Conservation (phyloP, 2,888 invertebrate species). For the Xestobium rufovillosum region DNA sequence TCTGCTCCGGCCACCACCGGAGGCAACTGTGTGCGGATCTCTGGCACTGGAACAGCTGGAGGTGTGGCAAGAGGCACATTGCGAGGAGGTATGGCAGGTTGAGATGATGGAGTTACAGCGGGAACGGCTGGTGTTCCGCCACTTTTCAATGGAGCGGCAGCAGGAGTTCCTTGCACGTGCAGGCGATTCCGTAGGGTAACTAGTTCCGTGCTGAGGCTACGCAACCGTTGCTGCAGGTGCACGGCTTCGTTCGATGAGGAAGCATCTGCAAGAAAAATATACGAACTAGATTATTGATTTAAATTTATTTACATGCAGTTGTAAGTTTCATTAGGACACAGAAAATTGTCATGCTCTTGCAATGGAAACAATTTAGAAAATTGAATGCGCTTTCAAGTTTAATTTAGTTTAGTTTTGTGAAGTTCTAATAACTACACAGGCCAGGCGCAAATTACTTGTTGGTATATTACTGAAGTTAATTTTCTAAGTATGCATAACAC, state of each 20-base stretch:
- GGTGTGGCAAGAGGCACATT: slow-evolving; percentile 24
- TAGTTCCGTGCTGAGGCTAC: slow-evolving; percentile 84
- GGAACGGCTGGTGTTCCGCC: slow-evolving; percentile 29
- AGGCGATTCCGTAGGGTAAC: slow-evolving; percentile 84
- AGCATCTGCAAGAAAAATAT: slow-evolving; percentile 65
- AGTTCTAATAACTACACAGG: no score
- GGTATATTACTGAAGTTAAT: no score
- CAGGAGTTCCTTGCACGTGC: slow-evolving; percentile 60
- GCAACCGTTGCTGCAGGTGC: slow-evolving; percentile 83
- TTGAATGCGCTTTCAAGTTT: no score
- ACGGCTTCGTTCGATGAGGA: slow-evolving; percentile 92
- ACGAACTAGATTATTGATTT: no score
- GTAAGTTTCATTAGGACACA: no score
- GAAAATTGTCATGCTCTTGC: no score
- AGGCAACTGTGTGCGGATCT: slow-evolving; percentile 12
- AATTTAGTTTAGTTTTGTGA: no score
- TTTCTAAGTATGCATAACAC: no score
- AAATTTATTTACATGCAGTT: no score
- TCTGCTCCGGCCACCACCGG: slow-evolving; percentile 42
- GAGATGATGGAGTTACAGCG: slow-evolving; percentile 33
- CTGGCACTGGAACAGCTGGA: slow-evolving; percentile 25
- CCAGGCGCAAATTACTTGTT: no score
- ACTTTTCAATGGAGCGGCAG: slow-evolving; percentile 43
- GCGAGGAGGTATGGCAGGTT: slow-evolving; percentile 41
- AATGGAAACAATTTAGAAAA: no score